phyloP scores from a whole-genome alignment of 2,888 invertebrate genomes.

The Catocala fraxini region DNA sequence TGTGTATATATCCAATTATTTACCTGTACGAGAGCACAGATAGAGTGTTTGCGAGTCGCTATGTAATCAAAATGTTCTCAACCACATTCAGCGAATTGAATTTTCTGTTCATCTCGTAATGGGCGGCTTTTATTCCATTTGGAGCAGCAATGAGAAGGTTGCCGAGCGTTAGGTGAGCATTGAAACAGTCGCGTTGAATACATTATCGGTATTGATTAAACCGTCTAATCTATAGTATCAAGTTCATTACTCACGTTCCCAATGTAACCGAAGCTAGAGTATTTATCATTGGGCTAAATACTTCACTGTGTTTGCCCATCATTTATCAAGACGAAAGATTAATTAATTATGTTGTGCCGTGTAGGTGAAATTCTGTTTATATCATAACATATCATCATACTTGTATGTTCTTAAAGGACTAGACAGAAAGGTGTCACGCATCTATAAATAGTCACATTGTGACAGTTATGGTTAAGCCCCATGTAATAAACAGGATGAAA shows the following conservation, averaged over 20 bases:
- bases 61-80: slow-evolving; percentile 66
- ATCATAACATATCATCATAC: neutral
- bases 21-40: slow-evolving; percentile 58
- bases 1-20: slow-evolving; percentile 62
- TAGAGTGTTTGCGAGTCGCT: slow-evolving; percentile 55
- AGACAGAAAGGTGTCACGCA: neutral
- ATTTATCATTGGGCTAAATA: slow-evolving; percentile 51
- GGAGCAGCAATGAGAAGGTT: slow-evolving; percentile 43
- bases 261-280: slow-evolving; percentile 42
- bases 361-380: slow-evolving; percentile 1
- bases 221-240: slow-evolving; percentile 52
- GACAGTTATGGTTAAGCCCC: too few relatives aligned
- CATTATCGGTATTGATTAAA: slow-evolving; percentile 61
- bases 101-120: slow-evolving; percentile 68
- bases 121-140: slow-evolving; percentile 59
- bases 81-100: slow-evolving; percentile 65
- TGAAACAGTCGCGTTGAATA: slow-evolving; percentile 56
- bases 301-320: slow-evolving; percentile 34
- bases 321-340: slow-evolving; percentile 40
- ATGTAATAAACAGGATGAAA: too few relatives aligned
- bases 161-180: slow-evolving; percentile 43
- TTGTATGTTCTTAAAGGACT: neutral
- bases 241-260: slow-evolving; percentile 55
- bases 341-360: slow-evolving; percentile 26
- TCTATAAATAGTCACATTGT: too few relatives aligned